These are phyloP conservation scores for Felis catus DNA, from an alignment of 2,113 vertebrate genomes.

Conservation along the genomic window DNA sequence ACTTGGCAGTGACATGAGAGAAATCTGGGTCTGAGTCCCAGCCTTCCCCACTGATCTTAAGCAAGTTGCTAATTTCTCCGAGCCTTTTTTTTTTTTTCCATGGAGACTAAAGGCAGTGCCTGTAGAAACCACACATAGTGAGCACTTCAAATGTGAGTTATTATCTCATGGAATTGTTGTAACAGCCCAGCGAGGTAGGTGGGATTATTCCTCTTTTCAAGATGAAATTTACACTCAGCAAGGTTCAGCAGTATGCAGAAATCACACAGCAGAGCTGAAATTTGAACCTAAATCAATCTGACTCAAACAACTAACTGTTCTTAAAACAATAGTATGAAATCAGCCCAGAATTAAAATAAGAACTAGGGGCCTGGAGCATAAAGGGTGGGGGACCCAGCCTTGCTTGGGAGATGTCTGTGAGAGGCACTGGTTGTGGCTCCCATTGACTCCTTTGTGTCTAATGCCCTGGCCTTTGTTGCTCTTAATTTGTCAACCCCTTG, in stretches of 20 bases:
- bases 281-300: not conserved
- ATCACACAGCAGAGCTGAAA: not conserved
- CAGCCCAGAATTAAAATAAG: not conserved
- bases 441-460: not conserved
- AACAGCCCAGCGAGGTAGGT: not conserved
- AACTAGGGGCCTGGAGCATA: not conserved
- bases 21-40: not conserved
- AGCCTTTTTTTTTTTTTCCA: not conserved
- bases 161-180: not conserved
- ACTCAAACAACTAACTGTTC: not conserved
- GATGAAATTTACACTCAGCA: not conserved
- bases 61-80: not conserved
- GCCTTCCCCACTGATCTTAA: not conserved
- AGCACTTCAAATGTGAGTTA: not conserved
- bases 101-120: not conserved
- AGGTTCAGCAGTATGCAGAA: not conserved
- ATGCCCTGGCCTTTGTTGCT: not conserved
- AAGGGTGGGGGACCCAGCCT: fast-evolving
- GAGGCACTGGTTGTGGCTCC: fast-evolving
- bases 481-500: not conserved
- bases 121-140: not conserved
- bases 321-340: not conserved
- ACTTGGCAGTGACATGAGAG: not conserved
- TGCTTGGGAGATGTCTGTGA: not conserved
- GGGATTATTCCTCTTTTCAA: not conserved